Conservation (phyloP, 2,797 vertebrate species). For the Thripadectes ignobilis region DNA sequence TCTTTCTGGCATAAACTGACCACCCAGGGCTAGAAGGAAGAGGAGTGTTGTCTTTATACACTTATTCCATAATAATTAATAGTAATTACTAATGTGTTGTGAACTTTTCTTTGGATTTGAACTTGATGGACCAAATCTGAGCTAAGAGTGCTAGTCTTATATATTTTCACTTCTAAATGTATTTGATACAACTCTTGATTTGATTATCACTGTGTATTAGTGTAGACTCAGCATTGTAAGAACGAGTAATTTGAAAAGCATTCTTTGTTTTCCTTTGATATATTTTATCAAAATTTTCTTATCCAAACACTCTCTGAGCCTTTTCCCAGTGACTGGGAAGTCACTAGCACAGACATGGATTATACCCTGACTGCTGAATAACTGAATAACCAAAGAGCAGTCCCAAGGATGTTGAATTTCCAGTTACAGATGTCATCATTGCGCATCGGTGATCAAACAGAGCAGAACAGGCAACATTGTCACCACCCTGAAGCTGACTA, state of each 20-base stretch:
- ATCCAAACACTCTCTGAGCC: not conserved
- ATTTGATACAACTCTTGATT: not conserved
- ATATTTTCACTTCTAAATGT: not conserved
- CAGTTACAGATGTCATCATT: not conserved
- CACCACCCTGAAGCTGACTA: not conserved
- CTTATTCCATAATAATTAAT: not conserved
- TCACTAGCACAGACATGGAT: not conserved
- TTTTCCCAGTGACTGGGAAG: not conserved
- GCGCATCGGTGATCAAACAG: not conserved
- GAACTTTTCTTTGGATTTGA: not conserved
- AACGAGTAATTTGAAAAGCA: not conserved
- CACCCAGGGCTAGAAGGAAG: not conserved
- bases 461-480: not conserved
- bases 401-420: not conserved
- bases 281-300: not conserved
- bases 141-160: not conserved
- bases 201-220: not conserved
- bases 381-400: not conserved
- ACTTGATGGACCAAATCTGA: not conserved
- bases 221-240: not conserved
- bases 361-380: not conserved
- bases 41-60: not conserved
- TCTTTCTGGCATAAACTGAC: not conserved
- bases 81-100: not conserved
- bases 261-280: not conserved